Evolutionary conservation across 2,888 invertebrate species (phyloP).

Genomic region (Hyposoter didymator): DNA sequence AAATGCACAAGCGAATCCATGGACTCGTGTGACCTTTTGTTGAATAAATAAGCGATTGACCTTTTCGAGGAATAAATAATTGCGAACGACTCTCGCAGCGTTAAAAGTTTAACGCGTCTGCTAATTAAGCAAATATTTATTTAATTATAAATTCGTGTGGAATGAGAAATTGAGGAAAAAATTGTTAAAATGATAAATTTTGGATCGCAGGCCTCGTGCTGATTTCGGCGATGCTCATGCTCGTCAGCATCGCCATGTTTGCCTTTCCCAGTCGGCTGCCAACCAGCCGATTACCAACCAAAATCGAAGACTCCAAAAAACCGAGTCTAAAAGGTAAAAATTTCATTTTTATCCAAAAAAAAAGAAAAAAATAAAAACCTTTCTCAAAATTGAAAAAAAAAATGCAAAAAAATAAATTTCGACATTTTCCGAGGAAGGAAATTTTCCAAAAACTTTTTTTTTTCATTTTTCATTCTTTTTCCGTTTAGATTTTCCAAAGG

Average conservation of each 20-base stretch:
- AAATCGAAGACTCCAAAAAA: constrained; percentile 84
- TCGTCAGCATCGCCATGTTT: constrained; percentile 95
- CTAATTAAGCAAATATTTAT: background rate
- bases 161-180: background rate
- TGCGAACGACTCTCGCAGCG: background rate
- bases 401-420: constrained; percentile 1
- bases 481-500: constrained; percentile 89
- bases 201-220: constrained; percentile 90
- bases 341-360: too few relatives aligned
- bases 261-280: constrained; percentile 94
- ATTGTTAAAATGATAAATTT: background rate
- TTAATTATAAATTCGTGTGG: background rate
- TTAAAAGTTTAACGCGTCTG: background rate
- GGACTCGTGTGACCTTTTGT: constrained; percentile 8
- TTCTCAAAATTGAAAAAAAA: too few relatives aligned
- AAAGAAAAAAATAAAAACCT: too few relatives aligned
- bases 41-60: background rate
- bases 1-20: background rate
- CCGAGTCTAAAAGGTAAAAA: constrained; percentile 87
- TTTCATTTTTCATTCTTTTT: background rate
- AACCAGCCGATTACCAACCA: constrained; percentile 82
- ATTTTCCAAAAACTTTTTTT: background rate
- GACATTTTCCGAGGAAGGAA: background rate
- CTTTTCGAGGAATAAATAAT: background rate
- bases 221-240: constrained; percentile 92